Evolutionary conservation across 2,888 invertebrate genomes (phyloP).

Genomic region (Pseudanteris insignis): DNA sequence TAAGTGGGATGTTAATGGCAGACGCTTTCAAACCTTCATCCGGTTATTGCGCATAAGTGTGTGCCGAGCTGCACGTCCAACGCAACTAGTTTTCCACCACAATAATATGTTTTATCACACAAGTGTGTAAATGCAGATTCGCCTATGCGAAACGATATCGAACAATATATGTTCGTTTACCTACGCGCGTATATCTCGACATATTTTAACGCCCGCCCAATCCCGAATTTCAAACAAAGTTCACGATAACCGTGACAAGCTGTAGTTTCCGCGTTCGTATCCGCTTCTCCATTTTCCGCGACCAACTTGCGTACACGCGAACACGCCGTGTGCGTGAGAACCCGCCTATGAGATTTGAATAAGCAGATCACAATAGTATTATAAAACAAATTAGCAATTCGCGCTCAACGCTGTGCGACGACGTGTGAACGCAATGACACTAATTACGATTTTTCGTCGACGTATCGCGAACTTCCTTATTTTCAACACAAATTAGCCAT

Average conservation of each 20-base stretch:
- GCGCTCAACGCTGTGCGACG: slow-evolving; percentile 21
- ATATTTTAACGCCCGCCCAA: slow-evolving; percentile 44
- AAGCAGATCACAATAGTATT: slow-evolving; percentile 37
- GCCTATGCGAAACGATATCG: slow-evolving; percentile 32
- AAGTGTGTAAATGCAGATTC: slow-evolving; percentile 42
- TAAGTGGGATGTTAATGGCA: slow-evolving; percentile 34
- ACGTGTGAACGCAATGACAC: slow-evolving; percentile 11
- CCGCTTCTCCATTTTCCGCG: slow-evolving; percentile 41
- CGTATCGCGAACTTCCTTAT: too few species aligned
- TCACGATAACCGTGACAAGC: slow-evolving; percentile 42
- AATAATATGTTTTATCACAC: slow-evolving; percentile 39
- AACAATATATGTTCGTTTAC: slow-evolving; percentile 38
- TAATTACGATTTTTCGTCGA: too few species aligned
- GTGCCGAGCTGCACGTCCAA: slow-evolving; percentile 10
- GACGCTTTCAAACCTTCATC: slow-evolving; percentile 26
- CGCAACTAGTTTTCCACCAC: slow-evolving; percentile 16
- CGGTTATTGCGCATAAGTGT: slow-evolving; percentile 24
- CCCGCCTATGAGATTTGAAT: slow-evolving; percentile 34
- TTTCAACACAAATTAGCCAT: too few species aligned
- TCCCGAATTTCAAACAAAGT: slow-evolving; percentile 44
- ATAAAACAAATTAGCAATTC: slow-evolving; percentile 28
- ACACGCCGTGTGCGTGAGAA: slow-evolving; percentile 29
- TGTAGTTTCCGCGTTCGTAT: slow-evolving; percentile 43
- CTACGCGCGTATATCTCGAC: slow-evolving; percentile 39
- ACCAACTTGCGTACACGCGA: slow-evolving; percentile 38